Evolutionary conservation across 2,888 invertebrate species (phyloP).

Genomic region (Dione juno): DNA sequence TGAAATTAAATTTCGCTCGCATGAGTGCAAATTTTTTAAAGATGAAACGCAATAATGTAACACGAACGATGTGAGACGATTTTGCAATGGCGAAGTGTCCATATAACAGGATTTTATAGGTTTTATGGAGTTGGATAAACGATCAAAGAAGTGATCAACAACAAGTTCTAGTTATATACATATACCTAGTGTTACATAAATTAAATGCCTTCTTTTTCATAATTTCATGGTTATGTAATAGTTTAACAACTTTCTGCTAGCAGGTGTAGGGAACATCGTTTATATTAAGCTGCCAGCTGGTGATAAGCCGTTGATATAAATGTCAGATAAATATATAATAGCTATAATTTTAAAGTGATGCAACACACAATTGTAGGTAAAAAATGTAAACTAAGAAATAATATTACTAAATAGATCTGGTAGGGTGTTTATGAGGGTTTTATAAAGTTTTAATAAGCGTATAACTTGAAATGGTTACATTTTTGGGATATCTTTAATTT

Average conservation of each 20-base stretch:
- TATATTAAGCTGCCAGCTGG: constrained; percentile 1
- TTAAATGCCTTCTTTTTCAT: background rate
- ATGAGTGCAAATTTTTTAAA: too few species aligned
- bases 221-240: background rate
- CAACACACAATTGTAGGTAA: too few species aligned
- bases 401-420: too few species aligned
- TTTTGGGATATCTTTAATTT: too few species aligned
- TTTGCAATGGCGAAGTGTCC: too few species aligned
- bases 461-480: too few species aligned
- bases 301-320: constrained; percentile 6
- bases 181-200: constrained; percentile 7
- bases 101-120: too few species aligned
- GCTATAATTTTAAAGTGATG: background rate
- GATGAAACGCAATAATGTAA: too few species aligned
- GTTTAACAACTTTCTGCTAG: constrained; percentile 2
- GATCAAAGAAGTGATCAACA: background rate
- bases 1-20: background rate
- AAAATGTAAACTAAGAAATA: too few species aligned
- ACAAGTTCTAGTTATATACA: background rate
- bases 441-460: too few species aligned
- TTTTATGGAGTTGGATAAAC: background rate
- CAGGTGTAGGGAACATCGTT: background rate
- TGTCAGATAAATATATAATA: background rate
- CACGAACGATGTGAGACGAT: too few species aligned
- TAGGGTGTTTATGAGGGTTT: too few species aligned